Evolutionary conservation across 1,140 invertebrate species (phyloP), one percentile per base, ranked within the genome.

Genomic region (Pogonomyrmex californicus): DNA sequence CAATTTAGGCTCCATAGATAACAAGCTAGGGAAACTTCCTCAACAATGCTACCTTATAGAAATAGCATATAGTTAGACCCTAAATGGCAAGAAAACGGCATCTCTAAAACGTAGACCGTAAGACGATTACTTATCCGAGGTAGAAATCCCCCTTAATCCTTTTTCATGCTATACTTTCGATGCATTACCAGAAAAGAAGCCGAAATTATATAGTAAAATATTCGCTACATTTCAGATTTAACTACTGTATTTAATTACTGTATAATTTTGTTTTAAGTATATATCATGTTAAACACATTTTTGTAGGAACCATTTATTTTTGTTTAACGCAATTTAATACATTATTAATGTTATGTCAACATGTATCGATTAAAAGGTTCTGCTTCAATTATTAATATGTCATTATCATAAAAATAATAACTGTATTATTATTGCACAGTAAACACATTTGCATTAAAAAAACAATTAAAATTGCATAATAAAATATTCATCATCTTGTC

Each of bases 1-100:
- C 88, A 90, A 89, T 87, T 90, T 90, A 90, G 87, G 14, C 36
- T 33, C 68, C 88, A 51, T 87, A 90, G 88, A 87, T 76, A 56
- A 86, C 77, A 85, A 89, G 51, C 62, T 86, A 83, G 38, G 76
- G 75, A 81, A 89, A 76, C 85, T 71, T n/a, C 71, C 47, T 30
- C 56, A 47, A 66, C 70, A 86, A 56, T 56, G 30, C 49, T 60
- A 75, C 81, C 73, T 89, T 89, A 90, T 86, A 88, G 85, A 77
- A 71, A 83, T 87, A 58, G 41, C 73, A n/a, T 60, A 73, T 81
- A 73, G 88, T 87, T 90, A 87, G 88, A 77, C 65, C 73, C 73
- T 78, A 85, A 90, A 87, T 71, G 86, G 85, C 51, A 87, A 87
- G 77, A 82, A 23, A 86, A 89, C 63, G n/a, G 14, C 10, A 36